phyloP scores from a whole-genome alignment of 2,888 invertebrate genomes.

The Eucriotettix oculatus region DNA sequence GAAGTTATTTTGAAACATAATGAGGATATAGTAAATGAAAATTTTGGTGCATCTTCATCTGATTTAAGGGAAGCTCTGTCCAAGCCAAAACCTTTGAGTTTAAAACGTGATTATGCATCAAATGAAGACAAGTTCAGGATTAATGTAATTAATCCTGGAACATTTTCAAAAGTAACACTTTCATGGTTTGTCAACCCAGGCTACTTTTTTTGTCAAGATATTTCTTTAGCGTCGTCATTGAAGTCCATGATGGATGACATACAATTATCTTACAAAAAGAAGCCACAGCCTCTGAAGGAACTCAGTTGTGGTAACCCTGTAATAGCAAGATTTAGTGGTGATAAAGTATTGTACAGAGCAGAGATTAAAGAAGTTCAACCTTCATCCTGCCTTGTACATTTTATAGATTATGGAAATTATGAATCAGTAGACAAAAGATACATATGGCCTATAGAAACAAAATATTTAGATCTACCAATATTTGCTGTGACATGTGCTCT shows the following conservation, averaged over 20 bases:
- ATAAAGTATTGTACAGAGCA: slow-evolving; percentile 54
- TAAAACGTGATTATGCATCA: slow-evolving; percentile 24
- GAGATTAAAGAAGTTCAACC: slow-evolving; percentile 26
- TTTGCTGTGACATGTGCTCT: slow-evolving; percentile 55
- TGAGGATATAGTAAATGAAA: slow-evolving; percentile 3
- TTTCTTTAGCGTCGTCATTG: slow-evolving; percentile 34
- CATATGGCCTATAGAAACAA: slow-evolving; percentile 51
- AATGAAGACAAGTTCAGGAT: slow-evolving; percentile 32
- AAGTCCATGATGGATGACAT: slow-evolving; percentile 52
- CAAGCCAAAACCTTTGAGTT: not conserved
- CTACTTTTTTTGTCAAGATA: slow-evolving; percentile 48
- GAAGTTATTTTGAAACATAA: slow-evolving; percentile 16
- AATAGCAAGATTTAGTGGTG: slow-evolving; percentile 51
- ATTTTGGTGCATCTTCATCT: slow-evolving; percentile 1
- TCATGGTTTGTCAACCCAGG: slow-evolving; percentile 63
- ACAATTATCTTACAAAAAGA: slow-evolving; percentile 40
- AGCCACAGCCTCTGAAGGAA: slow-evolving; percentile 18
- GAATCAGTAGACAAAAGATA: slow-evolving; percentile 42
- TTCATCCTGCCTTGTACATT: slow-evolving; percentile 45
- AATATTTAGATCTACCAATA: slow-evolving; percentile 45
- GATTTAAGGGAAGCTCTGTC: not conserved
- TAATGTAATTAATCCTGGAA: slow-evolving; percentile 31
- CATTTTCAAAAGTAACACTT: slow-evolving; percentile 40
- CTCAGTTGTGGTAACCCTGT: slow-evolving; percentile 44
- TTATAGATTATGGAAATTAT: slow-evolving; percentile 61